Evolutionary conservation across 2,797 vertebrate species (phyloP).

Genomic region (Amblyraja radiata): DNA sequence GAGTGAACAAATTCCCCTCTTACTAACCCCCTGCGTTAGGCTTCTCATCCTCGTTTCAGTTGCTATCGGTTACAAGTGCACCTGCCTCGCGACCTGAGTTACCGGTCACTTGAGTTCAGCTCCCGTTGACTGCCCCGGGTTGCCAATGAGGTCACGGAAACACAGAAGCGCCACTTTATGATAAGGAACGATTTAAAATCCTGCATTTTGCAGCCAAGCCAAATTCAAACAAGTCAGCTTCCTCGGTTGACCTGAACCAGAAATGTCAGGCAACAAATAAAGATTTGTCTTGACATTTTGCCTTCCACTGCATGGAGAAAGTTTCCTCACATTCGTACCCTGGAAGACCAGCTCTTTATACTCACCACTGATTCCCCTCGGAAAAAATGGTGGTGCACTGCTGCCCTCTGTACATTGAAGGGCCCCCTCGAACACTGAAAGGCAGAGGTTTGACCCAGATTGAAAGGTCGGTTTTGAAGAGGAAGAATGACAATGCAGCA

Average conservation of each 20-base stretch:
- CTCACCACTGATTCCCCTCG: no score
- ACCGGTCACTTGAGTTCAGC: background rate
- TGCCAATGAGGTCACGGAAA: background rate
- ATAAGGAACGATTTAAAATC: background rate
- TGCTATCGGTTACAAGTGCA: background rate
- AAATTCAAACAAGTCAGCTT: background rate
- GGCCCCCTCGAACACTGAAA: no score
- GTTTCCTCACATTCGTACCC: no score
- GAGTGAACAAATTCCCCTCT: background rate
- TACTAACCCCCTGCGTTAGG: conserved; percentile 6
- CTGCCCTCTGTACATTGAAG: no score
- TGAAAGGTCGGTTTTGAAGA: background rate
- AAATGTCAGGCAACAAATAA: background rate
- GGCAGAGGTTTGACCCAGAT: no score
- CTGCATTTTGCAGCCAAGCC: background rate
- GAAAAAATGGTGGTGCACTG: no score
- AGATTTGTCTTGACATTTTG: no score
- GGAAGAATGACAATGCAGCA: background rate
- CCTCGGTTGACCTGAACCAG: background rate
- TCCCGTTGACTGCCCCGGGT: background rate
- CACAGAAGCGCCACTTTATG: background rate
- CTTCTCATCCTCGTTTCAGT: background rate
- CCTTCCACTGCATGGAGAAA: no score
- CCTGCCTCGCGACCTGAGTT: background rate
- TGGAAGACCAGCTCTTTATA: no score